Percentiles rank a stretch among this genome's conserved stretches.
Conservation (phyloP, 2,113 vertebrate genomes). For the Pteronura brasiliensis region DNA sequence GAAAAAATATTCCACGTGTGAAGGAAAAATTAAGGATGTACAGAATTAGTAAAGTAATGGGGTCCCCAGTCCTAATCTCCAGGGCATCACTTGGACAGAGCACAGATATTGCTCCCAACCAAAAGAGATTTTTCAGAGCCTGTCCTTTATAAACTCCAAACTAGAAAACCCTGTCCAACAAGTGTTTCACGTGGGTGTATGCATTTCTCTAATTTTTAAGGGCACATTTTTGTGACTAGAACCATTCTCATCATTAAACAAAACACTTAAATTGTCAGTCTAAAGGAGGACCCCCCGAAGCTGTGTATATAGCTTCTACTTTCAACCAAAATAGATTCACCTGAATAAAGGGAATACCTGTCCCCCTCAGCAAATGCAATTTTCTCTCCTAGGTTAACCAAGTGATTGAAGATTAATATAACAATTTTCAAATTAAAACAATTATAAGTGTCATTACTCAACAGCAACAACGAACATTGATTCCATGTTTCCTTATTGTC, state of each 20-base stretch:
- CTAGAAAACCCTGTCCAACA: not conserved
- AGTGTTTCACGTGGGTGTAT: not conserved
- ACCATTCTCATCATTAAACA: not conserved
- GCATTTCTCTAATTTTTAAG: not conserved
- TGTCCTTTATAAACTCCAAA: not conserved
- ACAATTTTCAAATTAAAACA: not conserved
- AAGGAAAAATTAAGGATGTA: not conserved
- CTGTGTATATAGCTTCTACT: not conserved
- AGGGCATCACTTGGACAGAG: not conserved
- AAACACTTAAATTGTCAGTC: not conserved
- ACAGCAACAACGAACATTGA: not conserved
- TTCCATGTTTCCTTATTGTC: not conserved
- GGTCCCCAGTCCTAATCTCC: not conserved
- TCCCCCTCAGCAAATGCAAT: not conserved
- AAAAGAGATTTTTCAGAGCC: not conserved
- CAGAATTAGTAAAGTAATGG: not conserved
- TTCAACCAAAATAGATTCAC: not conserved
- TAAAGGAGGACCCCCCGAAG: not conserved
- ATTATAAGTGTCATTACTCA: not conserved
- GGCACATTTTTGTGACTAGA: not conserved
- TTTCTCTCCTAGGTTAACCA: not conserved
- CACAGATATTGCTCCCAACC: not conserved
- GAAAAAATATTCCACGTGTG: not conserved
- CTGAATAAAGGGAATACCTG: not conserved
- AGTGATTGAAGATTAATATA: not conserved